Base-by-base conservation (phyloP, 2,797 vertebrate genomes). In the Spondyliosoma cantharus region DNA sequence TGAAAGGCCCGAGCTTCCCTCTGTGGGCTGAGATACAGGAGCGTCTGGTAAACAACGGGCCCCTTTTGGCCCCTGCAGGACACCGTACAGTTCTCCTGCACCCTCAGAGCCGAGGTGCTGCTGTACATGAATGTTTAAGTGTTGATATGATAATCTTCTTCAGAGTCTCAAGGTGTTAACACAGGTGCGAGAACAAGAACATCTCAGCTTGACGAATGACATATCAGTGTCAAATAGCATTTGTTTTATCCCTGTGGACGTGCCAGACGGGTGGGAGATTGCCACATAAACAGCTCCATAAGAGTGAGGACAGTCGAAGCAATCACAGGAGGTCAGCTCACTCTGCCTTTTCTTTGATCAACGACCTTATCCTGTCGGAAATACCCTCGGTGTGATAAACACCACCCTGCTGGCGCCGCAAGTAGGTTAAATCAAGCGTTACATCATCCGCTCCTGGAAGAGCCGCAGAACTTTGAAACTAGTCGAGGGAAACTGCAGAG, bases 1-100 rank as follows among this genome's bases (percentile, higher is more conserved):
- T 93, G 90, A 94, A 94, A 94, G 87, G 50, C 60, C 54, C 16
- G 29, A 62, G 82, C 67, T 76, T 73, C 61, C 86, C 86, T 85
- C 76, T 42, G 58, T 43, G 78, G 77, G 60, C 72, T 14, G 70
- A 74, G 59, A 82, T 80, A 88, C 71, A 5, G 76, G 46, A 64
- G 63, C 13, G 61, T 59, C 87, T 85, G 86, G 58, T 69, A 77
- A 83, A 86, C 87, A 87, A 61, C 45, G 17, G 60, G 56, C 60
- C 68, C 68, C 65, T 6, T 73, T 71, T 80, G 81, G 87, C 78
- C 78, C 90, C 78, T 74, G 56, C 87, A 91, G 89, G 87, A 88
- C 88, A 14, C 77, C 56, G 9, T 86, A 61, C 70, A 16, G 45
- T 6, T 4, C 22, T 0, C n/a, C 43, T 0, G 4, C 42, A 5